phyloP scores from a whole-genome alignment of 2,888 invertebrate genomes.

The Melanotus villosus region DNA sequence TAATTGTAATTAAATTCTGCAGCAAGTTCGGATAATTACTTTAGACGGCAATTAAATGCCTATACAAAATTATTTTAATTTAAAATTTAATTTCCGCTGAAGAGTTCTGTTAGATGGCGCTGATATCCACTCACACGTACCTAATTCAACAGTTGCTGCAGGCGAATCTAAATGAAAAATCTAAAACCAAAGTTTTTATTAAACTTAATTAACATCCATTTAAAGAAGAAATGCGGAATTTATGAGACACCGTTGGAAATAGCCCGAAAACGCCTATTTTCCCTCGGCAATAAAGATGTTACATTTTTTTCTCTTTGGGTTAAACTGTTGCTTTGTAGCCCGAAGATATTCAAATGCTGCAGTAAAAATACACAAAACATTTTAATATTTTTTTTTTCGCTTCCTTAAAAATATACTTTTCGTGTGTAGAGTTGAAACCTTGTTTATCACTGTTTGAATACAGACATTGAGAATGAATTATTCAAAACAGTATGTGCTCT shows the following conservation, averaged over 20 bases:
- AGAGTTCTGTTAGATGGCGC: slow-evolving; percentile 46
- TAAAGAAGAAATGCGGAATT: slow-evolving; percentile 55
- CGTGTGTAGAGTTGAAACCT: too few relatives aligned
- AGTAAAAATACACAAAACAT: too few relatives aligned
- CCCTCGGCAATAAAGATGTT: not conserved
- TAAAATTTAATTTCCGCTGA: slow-evolving; percentile 60
- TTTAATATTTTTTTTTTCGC: too few relatives aligned
- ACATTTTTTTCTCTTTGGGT: not conserved
- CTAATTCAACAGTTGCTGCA: slow-evolving; percentile 55
- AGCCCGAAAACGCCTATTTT: not conserved
- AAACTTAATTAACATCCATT: slow-evolving; percentile 59
- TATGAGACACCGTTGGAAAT: slow-evolving; percentile 48
- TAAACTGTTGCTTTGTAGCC: not conserved
- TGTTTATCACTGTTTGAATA: too few relatives aligned
- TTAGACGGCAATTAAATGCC: slow-evolving; percentile 63
- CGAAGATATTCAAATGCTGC: too few relatives aligned
- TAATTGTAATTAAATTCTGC: slow-evolving; percentile 59
- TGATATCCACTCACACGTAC: slow-evolving; percentile 53
- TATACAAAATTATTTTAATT: slow-evolving; percentile 66
- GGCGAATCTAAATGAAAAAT: slow-evolving; percentile 59
- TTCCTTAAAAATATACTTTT: too few relatives aligned
- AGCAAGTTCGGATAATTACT: slow-evolving; percentile 57
- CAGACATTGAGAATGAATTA: too few relatives aligned
- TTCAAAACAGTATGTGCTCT: too few relatives aligned
- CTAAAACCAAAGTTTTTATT: slow-evolving; percentile 57